Percentiles rank a stretch among this genome's conserved stretches.
These are phyloP conservation scores for Lophotriccus pileatus DNA, from an alignment of 2,797 vertebrate species.

Conservation along the genomic window DNA sequence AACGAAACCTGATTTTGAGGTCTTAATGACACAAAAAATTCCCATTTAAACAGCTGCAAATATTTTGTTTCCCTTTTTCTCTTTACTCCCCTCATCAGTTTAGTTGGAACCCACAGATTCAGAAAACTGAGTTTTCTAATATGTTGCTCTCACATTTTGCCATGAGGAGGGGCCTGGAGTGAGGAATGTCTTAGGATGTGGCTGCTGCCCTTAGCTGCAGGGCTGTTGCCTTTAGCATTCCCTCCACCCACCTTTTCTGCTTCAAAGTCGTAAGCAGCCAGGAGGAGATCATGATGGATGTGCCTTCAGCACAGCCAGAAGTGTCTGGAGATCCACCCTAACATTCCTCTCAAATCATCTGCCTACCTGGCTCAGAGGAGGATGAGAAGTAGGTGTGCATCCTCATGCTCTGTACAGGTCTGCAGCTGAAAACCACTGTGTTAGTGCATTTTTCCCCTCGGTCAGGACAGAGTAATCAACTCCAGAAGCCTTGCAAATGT, in stretches of 20 bases:
- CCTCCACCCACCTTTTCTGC: neutral
- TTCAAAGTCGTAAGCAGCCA: neutral
- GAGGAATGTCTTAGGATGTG: neutral
- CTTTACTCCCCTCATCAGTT: neutral
- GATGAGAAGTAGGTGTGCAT: neutral
- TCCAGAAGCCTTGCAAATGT: neutral
- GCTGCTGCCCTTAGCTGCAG: neutral
- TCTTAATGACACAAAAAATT: neutral
- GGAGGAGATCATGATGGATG: neutral
- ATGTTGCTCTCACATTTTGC: neutral
- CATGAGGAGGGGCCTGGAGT: neutral
- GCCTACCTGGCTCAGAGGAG: neutral
- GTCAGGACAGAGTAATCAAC: neutral
- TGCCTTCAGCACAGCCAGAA: neutral
- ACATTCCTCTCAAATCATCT: neutral
- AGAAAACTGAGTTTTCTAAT: neutral
- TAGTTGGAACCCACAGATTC: neutral
- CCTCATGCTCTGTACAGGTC: neutral
- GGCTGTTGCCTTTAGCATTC: fast-evolving
- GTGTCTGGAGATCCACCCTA: neutral
- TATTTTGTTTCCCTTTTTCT: neutral
- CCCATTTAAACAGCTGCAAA: neutral
- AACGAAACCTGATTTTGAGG: neutral
- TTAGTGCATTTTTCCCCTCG: fast-evolving
- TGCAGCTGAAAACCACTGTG: fast-evolving